Conservation (phyloP, 2,797 vertebrate species). For the Lepus townsendii region DNA sequence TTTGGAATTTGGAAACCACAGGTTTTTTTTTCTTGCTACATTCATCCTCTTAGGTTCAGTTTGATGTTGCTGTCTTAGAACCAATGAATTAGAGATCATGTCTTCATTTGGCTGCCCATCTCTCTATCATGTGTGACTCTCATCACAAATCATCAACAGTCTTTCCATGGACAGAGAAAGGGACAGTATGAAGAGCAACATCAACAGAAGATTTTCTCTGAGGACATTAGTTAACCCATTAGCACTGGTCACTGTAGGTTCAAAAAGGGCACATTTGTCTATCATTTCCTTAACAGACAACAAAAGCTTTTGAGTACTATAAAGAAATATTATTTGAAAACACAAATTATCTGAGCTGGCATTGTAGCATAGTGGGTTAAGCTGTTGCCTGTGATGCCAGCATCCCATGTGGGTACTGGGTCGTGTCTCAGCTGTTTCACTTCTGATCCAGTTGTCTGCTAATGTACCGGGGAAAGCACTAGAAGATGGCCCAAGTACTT, state of each 20-base stretch:
- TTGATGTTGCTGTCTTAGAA: background rate
- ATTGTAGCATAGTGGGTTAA: no score
- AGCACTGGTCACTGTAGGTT: background rate
- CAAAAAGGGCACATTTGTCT: background rate
- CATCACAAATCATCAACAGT: background rate
- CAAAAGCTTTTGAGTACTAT: background rate
- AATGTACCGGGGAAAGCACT: no score
- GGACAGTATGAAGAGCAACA: background rate
- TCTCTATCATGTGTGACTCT: background rate
- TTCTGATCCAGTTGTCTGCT: no score
- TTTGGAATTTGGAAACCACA: background rate
- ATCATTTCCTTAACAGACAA: conserved; percentile 1
- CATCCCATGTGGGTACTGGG: no score
- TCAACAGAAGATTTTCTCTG: background rate
- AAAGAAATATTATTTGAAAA: conserved; percentile 24
- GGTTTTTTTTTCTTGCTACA: background rate
- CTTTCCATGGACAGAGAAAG: background rate
- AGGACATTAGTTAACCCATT: background rate
- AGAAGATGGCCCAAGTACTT: no score
- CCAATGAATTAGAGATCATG: background rate
- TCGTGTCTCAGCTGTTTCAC: no score
- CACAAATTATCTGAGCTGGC: background rate
- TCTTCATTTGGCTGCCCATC: background rate
- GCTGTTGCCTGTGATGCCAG: no score
- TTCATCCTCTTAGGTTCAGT: conserved; percentile 27